Percentiles rank a stretch among this genome's conserved stretches.
phyloP scores from a whole-genome alignment of 2,797 vertebrate genomes.

The Spea hammondii region DNA sequence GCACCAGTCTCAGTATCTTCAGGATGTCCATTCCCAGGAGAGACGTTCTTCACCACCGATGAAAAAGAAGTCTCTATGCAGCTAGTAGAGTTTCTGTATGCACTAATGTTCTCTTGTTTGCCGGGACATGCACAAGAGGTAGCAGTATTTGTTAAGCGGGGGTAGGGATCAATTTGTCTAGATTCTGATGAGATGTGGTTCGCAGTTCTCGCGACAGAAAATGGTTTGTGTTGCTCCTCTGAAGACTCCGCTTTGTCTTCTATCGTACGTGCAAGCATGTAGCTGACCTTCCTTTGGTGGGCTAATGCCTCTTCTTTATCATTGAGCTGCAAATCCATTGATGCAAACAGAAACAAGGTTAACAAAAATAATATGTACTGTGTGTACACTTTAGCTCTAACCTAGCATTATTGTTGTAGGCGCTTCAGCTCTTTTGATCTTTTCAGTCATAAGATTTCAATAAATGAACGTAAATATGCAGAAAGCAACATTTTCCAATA shows the following conservation, averaged over 20 bases:
- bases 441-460: too few species aligned
- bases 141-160: background rate
- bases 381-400: too few species aligned
- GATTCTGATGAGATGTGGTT: background rate
- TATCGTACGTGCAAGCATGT: constrained; percentile 81
- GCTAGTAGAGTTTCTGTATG: background rate
- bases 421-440: too few species aligned
- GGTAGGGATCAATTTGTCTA: background rate
- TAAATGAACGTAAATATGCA: too few species aligned
- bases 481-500: too few species aligned
- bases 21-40: fast-evolving
- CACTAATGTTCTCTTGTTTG: background rate
- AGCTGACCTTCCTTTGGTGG: constrained; percentile 91
- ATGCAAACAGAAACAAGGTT: background rate
- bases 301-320: constrained; percentile 91
- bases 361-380: too few species aligned
- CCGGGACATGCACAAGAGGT: constrained; percentile 14
- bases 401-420: too few species aligned
- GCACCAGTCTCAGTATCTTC: constrained; percentile 18
- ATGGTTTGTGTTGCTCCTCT: constrained; percentile 18
- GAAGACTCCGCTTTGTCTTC: constrained; percentile 70
- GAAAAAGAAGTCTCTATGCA: constrained; percentile 57
- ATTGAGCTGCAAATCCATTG: constrained; percentile 71
- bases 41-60: constrained; percentile 53
- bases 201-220: background rate